Evolutionary conservation across 1,140 invertebrate genomes (phyloP), one percentile per base, ranked within the genome.

Genomic region (Telenomus remus): DNA sequence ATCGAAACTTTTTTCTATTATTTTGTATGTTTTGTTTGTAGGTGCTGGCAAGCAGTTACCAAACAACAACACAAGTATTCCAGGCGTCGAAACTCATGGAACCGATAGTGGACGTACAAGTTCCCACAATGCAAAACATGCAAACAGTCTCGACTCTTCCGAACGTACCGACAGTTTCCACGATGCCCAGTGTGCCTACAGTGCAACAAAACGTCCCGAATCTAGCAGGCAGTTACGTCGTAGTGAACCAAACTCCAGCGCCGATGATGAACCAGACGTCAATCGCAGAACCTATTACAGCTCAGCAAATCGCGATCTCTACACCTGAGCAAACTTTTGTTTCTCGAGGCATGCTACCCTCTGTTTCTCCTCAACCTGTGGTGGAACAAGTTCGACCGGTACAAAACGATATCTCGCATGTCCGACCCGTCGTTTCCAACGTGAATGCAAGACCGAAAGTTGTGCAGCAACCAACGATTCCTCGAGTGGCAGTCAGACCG

Each of bases 1-100:
- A 6, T 27, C 6, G 1, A 3, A 27, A 27, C 19, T 27, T 27
- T 1, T 27, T 27, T 27, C 19, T 27, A 27, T 27, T 27, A 27
- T 27, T 27, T 6, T 27, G 2, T 3, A 27, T 27, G 19, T 27
- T 27, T 27, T 6, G 6, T 44, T 48, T 51, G 4, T 39, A 94
- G 46, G 92, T 94, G 9, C 85, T 94, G 7, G 92, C 93, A 27
- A 94, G 93, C 76, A 94, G 93, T 82, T 94, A 94, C 83, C 93
- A 94, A 43, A 94, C 92, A 0, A 93, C 94, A 4, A 95, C 94
- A 0, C 94, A 95, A 87, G 92, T 94, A 35, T 93, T 93, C 81
- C 93, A 95, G 88, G 93, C 94, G 0, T 94, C 93, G 65, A 95
- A 95, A 85, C 69, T 86, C 0, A 92, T 94, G 84, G 93, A 94